These are phyloP conservation scores for Syngnathus scovelli DNA, from an alignment of 2,113 vertebrate genomes.

Conservation along the genomic window DNA sequence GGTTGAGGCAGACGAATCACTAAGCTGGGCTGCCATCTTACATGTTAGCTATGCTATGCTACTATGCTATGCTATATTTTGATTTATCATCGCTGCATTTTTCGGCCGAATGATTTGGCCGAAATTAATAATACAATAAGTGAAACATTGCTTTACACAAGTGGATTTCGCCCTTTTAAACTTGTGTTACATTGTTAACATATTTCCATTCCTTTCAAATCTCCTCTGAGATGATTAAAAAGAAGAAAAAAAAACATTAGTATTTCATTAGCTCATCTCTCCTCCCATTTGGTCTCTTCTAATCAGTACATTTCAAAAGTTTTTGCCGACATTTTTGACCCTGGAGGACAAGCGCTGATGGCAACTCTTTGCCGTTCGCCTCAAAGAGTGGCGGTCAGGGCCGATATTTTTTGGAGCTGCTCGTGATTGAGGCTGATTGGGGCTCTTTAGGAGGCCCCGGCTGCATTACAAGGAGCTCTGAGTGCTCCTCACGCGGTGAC, in stretches of 20 bases:
- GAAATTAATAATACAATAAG: no score
- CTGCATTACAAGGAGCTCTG: slow-evolving; percentile 37
- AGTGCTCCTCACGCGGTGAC: slow-evolving; percentile 19
- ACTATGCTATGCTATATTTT: no score
- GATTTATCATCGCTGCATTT: no score
- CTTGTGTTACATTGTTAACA: not conserved
- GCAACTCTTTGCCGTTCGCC: slow-evolving; percentile 34
- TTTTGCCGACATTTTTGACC: slow-evolving; percentile 29
- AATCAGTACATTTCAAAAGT: slow-evolving; percentile 3
- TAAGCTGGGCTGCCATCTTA: no score
- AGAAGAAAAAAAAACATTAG: not conserved
- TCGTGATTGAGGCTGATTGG: slow-evolving; percentile 64
- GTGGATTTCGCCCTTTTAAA: no score
- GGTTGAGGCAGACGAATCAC: no score
- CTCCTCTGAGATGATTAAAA: not conserved
- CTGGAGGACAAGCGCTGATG: slow-evolving; percentile 29
- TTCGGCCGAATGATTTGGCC: no score
- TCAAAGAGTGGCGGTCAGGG: slow-evolving; percentile 26
- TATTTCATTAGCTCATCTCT: not conserved
- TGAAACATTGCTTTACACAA: no score
- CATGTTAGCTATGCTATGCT: no score
- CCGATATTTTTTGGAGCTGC: slow-evolving; percentile 40
- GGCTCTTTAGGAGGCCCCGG: slow-evolving; percentile 36
- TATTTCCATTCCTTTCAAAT: not conserved
- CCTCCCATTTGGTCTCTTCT: not conserved